A percentile compares a stretch with the other conserved stretches of the same genome.
Conservation (phyloP, 35 echinoderm and acorn worm species). For the Heliocidaris tuberculata region DNA sequence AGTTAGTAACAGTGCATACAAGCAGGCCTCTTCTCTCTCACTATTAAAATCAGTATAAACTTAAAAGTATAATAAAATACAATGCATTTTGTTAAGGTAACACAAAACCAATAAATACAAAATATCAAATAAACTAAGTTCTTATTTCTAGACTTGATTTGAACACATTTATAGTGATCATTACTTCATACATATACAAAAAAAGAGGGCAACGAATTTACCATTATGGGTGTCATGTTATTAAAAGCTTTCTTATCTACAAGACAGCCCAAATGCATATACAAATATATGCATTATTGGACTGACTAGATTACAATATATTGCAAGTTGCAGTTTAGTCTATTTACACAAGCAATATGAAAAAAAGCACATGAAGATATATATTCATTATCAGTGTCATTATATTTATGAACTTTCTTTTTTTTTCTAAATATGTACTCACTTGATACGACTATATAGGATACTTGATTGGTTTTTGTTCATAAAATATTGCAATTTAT, state of each 20-base stretch:
- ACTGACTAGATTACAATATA: background rate
- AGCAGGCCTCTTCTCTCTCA: no score
- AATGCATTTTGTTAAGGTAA: background rate
- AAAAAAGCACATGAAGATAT: background rate
- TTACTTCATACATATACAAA: background rate
- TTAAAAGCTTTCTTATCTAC: background rate
- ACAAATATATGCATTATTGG: background rate
- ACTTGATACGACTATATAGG: background rate
- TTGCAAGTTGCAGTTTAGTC: background rate
- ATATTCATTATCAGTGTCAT: background rate
- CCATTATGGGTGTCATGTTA: background rate
- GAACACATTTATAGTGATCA: background rate
- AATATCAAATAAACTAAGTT: slow-evolving; percentile 8
- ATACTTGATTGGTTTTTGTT: background rate
- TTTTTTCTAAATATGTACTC: background rate
- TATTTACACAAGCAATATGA: slow-evolving; percentile 1
- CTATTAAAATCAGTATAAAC: no score
- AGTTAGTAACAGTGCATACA: no score
- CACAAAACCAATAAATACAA: background rate
- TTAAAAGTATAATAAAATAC: no score
- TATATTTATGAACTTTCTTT: background rate
- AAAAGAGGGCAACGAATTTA: background rate
- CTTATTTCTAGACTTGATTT: background rate
- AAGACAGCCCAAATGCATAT: background rate
- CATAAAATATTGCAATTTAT: slow-evolving; percentile 12